Conservation (phyloP, 2,888 invertebrate species). For the Melikaiella ostensackeni region DNA sequence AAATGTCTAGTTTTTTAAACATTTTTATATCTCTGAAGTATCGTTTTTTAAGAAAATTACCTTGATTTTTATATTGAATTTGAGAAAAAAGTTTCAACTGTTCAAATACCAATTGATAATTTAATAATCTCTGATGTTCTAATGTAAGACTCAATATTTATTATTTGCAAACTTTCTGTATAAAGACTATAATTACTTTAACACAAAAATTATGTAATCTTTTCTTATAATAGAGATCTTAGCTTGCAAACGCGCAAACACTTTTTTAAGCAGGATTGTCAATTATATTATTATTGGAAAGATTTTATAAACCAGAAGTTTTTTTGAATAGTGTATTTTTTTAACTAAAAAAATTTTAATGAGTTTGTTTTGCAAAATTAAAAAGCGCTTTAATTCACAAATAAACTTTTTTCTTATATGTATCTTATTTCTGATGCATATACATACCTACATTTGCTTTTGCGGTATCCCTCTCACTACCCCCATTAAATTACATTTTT, state of each 20-base stretch:
- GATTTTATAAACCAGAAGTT: too few relatives aligned
- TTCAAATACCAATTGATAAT: not conserved
- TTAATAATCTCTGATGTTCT: too few relatives aligned
- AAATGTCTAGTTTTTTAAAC: not conserved
- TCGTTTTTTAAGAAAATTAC: not conserved
- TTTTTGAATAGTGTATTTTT: too few relatives aligned
- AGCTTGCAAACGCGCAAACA: not conserved
- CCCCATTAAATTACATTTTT: too few relatives aligned
- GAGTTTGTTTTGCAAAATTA: too few relatives aligned
- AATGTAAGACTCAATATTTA: not conserved
- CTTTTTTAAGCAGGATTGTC: not conserved
- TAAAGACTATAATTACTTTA: not conserved
- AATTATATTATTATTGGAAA: not conserved
- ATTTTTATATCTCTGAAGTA: not conserved
- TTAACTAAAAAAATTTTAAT: too few relatives aligned
- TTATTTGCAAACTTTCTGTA: not conserved
- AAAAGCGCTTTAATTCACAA: too few relatives aligned
- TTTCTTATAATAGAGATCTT: not conserved
- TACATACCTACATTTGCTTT: too few relatives aligned
- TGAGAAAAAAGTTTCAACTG: not conserved
- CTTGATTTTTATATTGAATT: not conserved
- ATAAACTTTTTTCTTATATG: too few relatives aligned
- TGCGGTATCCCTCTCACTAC: too few relatives aligned
- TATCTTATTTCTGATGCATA: too few relatives aligned
- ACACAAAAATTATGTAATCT: not conserved